These are phyloP conservation scores for Cydia splendana DNA, from an alignment of 1,140 invertebrate genomes.

Conservation along the genomic window DNA sequence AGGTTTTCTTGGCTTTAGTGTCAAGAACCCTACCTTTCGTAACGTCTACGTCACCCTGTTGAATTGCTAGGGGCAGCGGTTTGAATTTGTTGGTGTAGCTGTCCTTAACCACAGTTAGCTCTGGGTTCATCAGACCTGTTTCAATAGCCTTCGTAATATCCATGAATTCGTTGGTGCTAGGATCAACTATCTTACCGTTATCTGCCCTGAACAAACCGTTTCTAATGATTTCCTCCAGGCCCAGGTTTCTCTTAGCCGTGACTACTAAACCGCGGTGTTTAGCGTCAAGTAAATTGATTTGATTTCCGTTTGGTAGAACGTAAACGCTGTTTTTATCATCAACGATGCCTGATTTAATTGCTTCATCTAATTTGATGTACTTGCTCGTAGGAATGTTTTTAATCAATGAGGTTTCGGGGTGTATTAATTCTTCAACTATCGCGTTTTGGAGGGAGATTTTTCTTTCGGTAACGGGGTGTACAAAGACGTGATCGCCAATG, in stretches of 20 bases:
- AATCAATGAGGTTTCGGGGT: constrained; percentile 88
- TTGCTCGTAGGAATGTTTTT: constrained; percentile 86
- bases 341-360: constrained; percentile 86
- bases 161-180: constrained; percentile 84
- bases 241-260: constrained; percentile 84
- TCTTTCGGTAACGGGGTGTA: constrained; percentile 90
- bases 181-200: constrained; percentile 90
- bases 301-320: constrained; percentile 82
- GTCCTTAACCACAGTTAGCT: constrained; percentile 89
- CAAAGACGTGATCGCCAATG: constrained; percentile 84
- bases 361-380: constrained; percentile 88
- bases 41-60: constrained; percentile 89
- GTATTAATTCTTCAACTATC: constrained; percentile 89
- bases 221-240: constrained; percentile 88
- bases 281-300: constrained; percentile 86
- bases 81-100: constrained; percentile 86
- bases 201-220: constrained; percentile 88
- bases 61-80: constrained; percentile 86
- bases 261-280: constrained; percentile 87
- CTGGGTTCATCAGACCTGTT: constrained; percentile 86
- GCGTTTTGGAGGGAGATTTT: constrained; percentile 90
- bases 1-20: constrained; percentile 86
- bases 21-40: constrained; percentile 88
- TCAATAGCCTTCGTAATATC: constrained; percentile 87
- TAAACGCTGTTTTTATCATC: constrained; percentile 87